phyloP scores from a whole-genome alignment of 2,113 vertebrate genomes.

The Accipiter cooperii region DNA sequence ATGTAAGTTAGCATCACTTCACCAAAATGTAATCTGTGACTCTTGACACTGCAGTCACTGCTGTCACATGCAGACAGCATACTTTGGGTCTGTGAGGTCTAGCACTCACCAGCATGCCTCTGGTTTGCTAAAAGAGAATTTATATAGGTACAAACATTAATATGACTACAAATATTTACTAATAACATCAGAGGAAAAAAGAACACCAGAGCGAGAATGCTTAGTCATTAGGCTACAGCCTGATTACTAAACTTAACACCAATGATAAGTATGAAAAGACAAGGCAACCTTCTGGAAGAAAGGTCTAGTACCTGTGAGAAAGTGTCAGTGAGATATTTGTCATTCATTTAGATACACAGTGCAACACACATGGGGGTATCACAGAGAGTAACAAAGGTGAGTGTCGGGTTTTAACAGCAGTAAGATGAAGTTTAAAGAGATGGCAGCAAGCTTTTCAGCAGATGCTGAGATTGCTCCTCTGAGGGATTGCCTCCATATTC shows the following conservation, averaged over 20 bases:
- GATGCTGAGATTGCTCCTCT: neutral
- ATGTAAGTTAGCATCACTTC: neutral
- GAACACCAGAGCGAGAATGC: neutral
- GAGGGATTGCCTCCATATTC: neutral
- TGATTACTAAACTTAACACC: neutral
- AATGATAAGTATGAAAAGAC: neutral
- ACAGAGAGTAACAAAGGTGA: neutral
- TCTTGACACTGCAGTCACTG: neutral
- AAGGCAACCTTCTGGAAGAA: neutral
- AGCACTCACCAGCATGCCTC: neutral
- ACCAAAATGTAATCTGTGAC: neutral
- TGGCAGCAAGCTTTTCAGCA: neutral
- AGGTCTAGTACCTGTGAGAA: neutral
- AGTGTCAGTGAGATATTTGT: neutral
- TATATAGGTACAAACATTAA: neutral
- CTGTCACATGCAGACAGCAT: neutral
- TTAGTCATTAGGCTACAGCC: neutral
- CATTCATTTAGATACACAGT: neutral
- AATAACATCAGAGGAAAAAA: neutral
- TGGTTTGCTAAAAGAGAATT: neutral
- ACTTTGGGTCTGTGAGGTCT: neutral
- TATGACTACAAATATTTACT: neutral
- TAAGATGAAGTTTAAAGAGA: neutral
- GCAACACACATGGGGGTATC: accelerated
- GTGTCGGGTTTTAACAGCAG: neutral